These are phyloP conservation scores for Teleiodes luculella DNA, from an alignment of 2,888 invertebrate species.

Conservation along the genomic window DNA sequence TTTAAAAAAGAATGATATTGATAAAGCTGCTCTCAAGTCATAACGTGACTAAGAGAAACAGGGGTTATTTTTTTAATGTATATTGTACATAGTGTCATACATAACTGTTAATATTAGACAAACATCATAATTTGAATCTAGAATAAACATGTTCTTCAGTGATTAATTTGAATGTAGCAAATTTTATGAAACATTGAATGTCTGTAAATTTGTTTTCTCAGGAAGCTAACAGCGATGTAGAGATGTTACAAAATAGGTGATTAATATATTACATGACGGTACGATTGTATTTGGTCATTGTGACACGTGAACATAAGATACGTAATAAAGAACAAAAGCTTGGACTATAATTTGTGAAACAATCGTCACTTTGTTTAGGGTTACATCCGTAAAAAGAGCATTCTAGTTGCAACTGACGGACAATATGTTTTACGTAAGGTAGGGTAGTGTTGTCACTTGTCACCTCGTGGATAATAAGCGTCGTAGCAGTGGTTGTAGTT, in stretches of 20 bases:
- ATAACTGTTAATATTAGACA: too few species aligned
- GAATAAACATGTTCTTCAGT: too few species aligned
- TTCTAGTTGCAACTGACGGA: neutral
- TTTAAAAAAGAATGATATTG: too few species aligned
- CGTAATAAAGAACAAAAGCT: constrained; percentile 13
- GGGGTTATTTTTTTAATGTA: too few species aligned
- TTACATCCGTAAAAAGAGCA: constrained; percentile 15
- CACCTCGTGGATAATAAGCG: neutral
- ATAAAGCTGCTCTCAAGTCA: too few species aligned
- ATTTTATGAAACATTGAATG: too few species aligned
- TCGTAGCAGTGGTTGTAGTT: constrained; percentile 4
- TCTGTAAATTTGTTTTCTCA: neutral
- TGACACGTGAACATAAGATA: constrained; percentile 9
- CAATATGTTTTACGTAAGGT: constrained; percentile 17
- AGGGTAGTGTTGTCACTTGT: neutral
- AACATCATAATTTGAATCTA: too few species aligned
- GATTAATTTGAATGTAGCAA: too few species aligned
- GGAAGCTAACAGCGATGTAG: constrained; percentile 6
- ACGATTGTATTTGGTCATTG: constrained; percentile 14
- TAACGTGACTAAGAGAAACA: too few species aligned
- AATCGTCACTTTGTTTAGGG: constrained; percentile 18
- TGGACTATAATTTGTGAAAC: constrained; percentile 17
- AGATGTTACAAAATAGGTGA: constrained; percentile 8
- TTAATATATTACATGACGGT: constrained; percentile 15
- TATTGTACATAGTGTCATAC: too few species aligned